These are phyloP conservation scores for Strigamia transsilvanica DNA, from an alignment of 2,888 invertebrate species.

Conservation along the genomic window DNA sequence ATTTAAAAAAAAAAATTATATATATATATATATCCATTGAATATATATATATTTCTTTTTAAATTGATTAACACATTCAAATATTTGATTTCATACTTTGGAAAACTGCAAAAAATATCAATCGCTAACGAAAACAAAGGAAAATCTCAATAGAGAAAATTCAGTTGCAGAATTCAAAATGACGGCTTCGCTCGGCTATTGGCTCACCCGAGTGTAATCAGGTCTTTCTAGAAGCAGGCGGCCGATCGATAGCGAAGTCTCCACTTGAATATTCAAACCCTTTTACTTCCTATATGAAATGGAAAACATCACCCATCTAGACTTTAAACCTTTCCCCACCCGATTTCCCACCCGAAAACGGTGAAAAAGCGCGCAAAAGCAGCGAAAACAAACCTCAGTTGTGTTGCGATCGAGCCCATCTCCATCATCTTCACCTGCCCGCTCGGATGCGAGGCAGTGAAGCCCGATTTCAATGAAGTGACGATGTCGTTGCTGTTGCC, in stretches of 20 bases:
- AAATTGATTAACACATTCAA: background rate
- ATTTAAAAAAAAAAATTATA: background rate
- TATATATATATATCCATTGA: background rate
- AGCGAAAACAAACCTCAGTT: background rate
- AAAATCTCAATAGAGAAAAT: background rate
- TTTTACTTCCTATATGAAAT: background rate
- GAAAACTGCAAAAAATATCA: background rate
- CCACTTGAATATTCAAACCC: background rate
- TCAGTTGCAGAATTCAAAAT: conserved; percentile 27
- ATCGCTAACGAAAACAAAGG: background rate
- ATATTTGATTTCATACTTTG: background rate
- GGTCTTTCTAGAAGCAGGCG: conserved; percentile 38
- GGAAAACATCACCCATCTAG: background rate
- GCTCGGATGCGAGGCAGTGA: conserved; percentile 28
- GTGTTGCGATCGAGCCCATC: background rate
- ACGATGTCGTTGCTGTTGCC: conserved; percentile 6
- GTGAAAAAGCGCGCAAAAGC: background rate
- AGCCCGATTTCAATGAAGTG: conserved; percentile 18
- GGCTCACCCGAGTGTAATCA: conserved; percentile 23
- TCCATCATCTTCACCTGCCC: conserved; percentile 39
- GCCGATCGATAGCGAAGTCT: conserved; percentile 7
- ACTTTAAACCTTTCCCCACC: background rate
- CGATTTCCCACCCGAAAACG: background rate
- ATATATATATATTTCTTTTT: too few species aligned
- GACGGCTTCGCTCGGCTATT: conserved; percentile 31